Evolutionary conservation across 2,113 vertebrate species (phyloP).

Genomic region (Nipponia nippon): DNA sequence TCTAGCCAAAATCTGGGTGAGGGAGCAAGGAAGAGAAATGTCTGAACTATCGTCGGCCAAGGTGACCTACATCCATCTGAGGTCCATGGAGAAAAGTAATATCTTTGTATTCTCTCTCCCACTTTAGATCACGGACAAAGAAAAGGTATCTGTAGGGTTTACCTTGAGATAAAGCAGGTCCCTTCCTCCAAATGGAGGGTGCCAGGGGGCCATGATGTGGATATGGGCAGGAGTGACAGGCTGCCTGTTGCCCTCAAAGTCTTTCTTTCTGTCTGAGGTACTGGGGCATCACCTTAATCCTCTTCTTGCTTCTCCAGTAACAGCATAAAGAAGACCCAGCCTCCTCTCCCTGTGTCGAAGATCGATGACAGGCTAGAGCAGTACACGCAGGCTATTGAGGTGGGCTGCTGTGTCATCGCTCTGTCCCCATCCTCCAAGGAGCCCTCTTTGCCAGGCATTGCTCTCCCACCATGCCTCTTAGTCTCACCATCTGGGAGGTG

Average conservation of each 20-base stretch:
- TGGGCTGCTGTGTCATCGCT: constrained; percentile 19
- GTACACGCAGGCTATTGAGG: constrained; percentile 91
- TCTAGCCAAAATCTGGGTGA: not conserved
- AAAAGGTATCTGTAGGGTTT: constrained; percentile 77
- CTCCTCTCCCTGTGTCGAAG: constrained; percentile 78
- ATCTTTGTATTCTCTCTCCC: not conserved
- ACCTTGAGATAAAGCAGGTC: not conserved
- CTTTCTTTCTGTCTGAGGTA: not conserved
- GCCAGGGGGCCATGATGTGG: not conserved
- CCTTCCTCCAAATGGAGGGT: not conserved
- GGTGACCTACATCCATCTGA: not conserved
- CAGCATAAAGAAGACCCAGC: constrained; percentile 79
- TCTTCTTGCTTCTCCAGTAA: constrained; percentile 57
- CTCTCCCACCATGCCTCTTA: not conserved
- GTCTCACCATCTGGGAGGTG: not conserved
- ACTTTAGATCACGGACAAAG: constrained; percentile 81
- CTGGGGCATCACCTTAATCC: not conserved
- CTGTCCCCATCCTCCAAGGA: not conserved
- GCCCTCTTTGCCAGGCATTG: not conserved
- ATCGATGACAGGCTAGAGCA: constrained; percentile 88
- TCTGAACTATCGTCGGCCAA: not conserved
- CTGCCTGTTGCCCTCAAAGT: not conserved
- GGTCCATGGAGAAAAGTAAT: not conserved
- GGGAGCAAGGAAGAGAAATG: not conserved
- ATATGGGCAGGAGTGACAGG: not conserved